A percentile compares a stretch with the other conserved stretches of the same genome.
phyloP scores from a whole-genome alignment of 2,797 vertebrate species.

The Molossus alvarezi region DNA sequence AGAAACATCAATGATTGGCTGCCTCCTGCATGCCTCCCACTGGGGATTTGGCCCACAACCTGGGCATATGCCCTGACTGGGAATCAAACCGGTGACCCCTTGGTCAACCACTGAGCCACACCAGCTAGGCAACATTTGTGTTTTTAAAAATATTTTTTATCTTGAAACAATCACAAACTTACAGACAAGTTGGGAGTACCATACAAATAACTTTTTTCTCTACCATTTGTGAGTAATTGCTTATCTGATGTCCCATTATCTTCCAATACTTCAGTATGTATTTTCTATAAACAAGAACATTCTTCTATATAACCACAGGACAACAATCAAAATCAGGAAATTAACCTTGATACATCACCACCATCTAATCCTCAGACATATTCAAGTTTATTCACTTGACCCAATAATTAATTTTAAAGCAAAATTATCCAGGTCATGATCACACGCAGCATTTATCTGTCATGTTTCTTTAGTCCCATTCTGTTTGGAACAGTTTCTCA shows the following conservation, averaged over 20 bases:
- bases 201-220: not conserved
- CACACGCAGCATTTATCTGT: not conserved
- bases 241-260: not conserved
- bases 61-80: too few species aligned
- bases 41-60: too few species aligned
- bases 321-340: slow-evolving; percentile 24
- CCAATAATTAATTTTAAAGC: not conserved
- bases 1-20: too few species aligned
- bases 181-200: not conserved
- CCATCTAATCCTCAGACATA: not conserved
- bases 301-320: not conserved
- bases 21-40: too few species aligned
- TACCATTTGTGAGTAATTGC: slow-evolving; percentile 38
- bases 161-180: slow-evolving; percentile 37
- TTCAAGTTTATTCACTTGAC: not conserved
- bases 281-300: slow-evolving; percentile 42
- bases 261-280: not conserved
- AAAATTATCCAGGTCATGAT: not conserved
- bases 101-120: too few species aligned
- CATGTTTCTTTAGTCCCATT: not conserved
- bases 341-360: not conserved
- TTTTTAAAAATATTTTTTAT: slow-evolving; percentile 51
- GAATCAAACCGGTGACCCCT: too few species aligned
- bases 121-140: not conserved
- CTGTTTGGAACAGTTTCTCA: not conserved